Conservation (phyloP, 1,140 invertebrate species). For the Heterodera schachtii region DNA sequence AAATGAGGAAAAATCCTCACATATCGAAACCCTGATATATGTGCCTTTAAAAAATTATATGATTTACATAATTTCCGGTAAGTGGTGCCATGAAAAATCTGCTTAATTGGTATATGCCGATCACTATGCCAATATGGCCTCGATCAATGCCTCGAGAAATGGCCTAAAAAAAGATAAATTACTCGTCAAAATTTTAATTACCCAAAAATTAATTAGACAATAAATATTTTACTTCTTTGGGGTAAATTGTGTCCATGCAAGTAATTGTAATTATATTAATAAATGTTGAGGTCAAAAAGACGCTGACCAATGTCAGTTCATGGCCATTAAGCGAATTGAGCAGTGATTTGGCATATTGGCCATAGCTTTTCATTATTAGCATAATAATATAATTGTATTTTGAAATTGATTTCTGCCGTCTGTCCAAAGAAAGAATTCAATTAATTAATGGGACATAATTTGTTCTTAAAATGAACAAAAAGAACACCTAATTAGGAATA, state of each 20-base stretch:
- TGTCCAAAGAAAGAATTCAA: too few relatives aligned
- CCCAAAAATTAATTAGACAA: background rate
- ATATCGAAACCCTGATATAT: too few relatives aligned
- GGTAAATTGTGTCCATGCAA: slow-evolving; percentile 27
- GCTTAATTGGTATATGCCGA: slow-evolving; percentile 22
- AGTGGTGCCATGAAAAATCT: slow-evolving; percentile 29
- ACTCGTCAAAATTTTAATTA: background rate
- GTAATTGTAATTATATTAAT: slow-evolving; percentile 21
- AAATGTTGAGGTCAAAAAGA: slow-evolving; percentile 21
- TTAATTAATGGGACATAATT: too few relatives aligned
- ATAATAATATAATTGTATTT: too few relatives aligned
- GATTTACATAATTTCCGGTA: slow-evolving; percentile 26
- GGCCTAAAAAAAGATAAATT: background rate
- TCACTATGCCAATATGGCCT: slow-evolving; percentile 23
- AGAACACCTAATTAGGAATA: too few relatives aligned
- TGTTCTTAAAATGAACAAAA: too few relatives aligned
- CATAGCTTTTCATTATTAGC: background rate
- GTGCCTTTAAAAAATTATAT: too few relatives aligned
- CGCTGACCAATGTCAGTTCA: slow-evolving; percentile 19
- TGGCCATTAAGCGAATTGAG: background rate
- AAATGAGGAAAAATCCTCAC: too few relatives aligned
- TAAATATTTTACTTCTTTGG: slow-evolving; percentile 10
- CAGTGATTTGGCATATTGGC: background rate
- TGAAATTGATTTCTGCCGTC: too few relatives aligned
- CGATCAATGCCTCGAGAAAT: slow-evolving; percentile 15